A percentile compares a stretch with the other conserved stretches of the same genome.
These are phyloP conservation scores for Poeciliopsis prolifica DNA, from an alignment of 2,113 vertebrate species.

Conservation along the genomic window DNA sequence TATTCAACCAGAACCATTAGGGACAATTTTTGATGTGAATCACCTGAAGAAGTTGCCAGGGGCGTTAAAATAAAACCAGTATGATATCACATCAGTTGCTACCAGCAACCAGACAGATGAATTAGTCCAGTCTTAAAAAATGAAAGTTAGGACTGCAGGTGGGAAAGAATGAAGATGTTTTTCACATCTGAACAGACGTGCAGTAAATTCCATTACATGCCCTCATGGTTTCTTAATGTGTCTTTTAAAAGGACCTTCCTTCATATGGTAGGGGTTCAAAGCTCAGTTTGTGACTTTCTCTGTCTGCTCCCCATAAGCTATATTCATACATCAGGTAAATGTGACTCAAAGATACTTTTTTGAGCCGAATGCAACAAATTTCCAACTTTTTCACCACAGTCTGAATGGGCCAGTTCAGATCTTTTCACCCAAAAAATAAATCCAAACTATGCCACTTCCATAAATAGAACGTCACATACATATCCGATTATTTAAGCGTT, in stretches of 20 bases:
- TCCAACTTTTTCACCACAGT: too few relatives aligned
- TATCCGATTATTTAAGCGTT: too few relatives aligned
- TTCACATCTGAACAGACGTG: constrained; percentile 2
- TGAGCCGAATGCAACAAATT: too few relatives aligned
- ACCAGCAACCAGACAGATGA: constrained; percentile 40
- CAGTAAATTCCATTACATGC: not conserved
- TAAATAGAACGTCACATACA: too few relatives aligned
- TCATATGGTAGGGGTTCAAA: not conserved
- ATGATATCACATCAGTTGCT: constrained; percentile 42
- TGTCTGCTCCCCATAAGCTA: too few relatives aligned
- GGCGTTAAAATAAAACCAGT: not conserved
- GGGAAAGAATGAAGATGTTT: not conserved
- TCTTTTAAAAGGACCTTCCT: not conserved
- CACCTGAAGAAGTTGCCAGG: not conserved
- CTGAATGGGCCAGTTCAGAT: too few relatives aligned
- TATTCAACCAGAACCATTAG: constrained; percentile 3
- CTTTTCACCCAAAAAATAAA: too few relatives aligned
- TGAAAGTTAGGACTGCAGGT: not conserved
- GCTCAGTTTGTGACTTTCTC: not conserved
- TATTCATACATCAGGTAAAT: too few relatives aligned
- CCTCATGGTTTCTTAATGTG: not conserved
- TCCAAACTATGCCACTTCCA: too few relatives aligned
- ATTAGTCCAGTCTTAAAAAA: constrained; percentile 23
- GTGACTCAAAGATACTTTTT: too few relatives aligned
- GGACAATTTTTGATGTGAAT: not conserved